These are phyloP conservation scores for Wiebesia pumilae DNA, from an alignment of 1,140 invertebrate species.

Conservation along the genomic window DNA sequence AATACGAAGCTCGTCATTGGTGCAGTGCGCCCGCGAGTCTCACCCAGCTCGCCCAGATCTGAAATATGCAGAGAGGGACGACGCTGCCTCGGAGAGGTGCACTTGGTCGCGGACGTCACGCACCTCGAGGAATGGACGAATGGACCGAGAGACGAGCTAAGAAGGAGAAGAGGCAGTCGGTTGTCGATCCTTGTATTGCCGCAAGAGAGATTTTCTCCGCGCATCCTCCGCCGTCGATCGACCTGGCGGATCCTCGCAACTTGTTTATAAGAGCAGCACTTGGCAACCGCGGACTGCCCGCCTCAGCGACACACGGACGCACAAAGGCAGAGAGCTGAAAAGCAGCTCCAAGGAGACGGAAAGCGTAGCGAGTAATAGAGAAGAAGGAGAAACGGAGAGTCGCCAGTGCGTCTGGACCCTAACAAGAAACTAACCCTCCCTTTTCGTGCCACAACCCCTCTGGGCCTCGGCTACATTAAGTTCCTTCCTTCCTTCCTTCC, in stretches of 20 bases:
- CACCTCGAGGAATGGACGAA: no score
- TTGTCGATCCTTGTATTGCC: background rate
- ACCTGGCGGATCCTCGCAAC: background rate
- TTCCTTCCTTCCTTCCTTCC: constrained; percentile 57
- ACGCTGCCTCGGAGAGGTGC: no score
- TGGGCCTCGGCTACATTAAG: constrained; percentile 55
- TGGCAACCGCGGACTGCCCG: constrained; percentile 24
- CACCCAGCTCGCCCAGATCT: background rate
- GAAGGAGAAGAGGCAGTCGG: constrained; percentile 33
- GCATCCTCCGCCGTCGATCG: background rate
- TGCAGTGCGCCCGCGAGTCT: background rate
- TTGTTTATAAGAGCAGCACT: background rate
- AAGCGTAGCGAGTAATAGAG: background rate
- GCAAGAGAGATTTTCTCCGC: constrained; percentile 10
- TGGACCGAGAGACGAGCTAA: background rate
- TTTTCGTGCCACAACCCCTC: constrained; percentile 57
- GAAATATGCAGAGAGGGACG: constrained; percentile 48
- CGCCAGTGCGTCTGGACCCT: constrained; percentile 73
- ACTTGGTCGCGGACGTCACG: no score
- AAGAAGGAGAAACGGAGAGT: constrained; percentile 55
- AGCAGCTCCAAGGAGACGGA: background rate
- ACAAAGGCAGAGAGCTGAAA: background rate
- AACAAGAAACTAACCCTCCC: constrained; percentile 73
- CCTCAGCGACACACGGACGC: background rate
- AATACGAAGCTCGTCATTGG: no score